Conservation (phyloP, 2,888 invertebrate genomes). For the Aporophyla lueneburgensis region DNA sequence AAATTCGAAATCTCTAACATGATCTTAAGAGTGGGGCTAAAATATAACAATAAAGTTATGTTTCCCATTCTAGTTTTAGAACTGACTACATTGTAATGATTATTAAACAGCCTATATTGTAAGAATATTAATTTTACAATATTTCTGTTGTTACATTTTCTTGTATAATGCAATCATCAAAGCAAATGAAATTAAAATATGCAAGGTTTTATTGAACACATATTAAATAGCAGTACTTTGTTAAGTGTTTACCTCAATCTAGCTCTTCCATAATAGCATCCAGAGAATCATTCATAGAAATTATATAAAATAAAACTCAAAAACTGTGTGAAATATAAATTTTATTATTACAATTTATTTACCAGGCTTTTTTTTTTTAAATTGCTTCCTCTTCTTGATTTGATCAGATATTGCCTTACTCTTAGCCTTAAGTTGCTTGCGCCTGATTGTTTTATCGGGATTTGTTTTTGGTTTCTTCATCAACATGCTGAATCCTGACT, state of each 20-base stretch:
- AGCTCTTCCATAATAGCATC: conserved; percentile 56
- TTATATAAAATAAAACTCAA: conserved; percentile 53
- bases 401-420: conserved; percentile 87
- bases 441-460: conserved; percentile 86
- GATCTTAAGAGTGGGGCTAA: not conserved
- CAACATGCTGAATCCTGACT: conserved; percentile 72
- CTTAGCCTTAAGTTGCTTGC: conserved; percentile 88
- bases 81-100: not conserved
- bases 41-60: not conserved
- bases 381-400: conserved; percentile 86
- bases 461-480: conserved; percentile 79
- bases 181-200: not conserved
- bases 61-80: not conserved
- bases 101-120: not conserved
- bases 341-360: conserved; percentile 78
- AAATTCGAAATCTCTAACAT: conserved; percentile 23
- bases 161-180: not conserved
- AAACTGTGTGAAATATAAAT: conserved; percentile 66
- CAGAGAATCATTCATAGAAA: conserved; percentile 18
- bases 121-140: not conserved
- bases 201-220: conserved; percentile 31
- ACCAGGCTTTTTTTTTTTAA: conserved; percentile 82
- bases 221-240: not conserved
- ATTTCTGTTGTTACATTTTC: not conserved
- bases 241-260: conserved; percentile 27